Base-by-base conservation (phyloP, 2,888 invertebrate genomes). In the Neoaliturus tenellus region DNA sequence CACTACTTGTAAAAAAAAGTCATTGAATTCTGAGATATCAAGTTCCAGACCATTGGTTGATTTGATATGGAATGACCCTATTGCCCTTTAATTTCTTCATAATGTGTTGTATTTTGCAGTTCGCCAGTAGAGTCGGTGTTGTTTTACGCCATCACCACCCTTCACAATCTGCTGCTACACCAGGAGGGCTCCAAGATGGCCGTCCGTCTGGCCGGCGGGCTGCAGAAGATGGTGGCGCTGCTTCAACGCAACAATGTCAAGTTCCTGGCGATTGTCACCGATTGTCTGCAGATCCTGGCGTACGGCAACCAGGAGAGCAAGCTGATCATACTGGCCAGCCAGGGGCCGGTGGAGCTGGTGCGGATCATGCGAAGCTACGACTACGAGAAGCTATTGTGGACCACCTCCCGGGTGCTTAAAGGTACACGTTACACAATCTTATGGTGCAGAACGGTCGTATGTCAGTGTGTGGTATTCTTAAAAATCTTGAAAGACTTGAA, bases 141-240 rank as follows among this genome's bases (percentile, higher is more conserved):
- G 51, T 99, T 99, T 91, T 99, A 99, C 90, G 99, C 99, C 8
- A 98, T 99, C 86, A 99, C 99, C 0, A 99, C 99, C 25, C 93
- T 99, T 75, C 99, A 99, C 91, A 99, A 99, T 90, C 93, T 99
- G 55, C 92, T 99, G 82, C 92, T 99, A 83, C 99, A 99, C 91
- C 99, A 99, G 91, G 99, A 99, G 90, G 98, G 98, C 35, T 98
- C 98, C 55, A 99, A 99, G 91, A 98, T 98, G 97, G 98, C 98
- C 0, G 98, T 99, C 0, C 95, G 99, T 84, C 92, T 98, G 39
- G 98, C 98, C 82, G 99, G 99, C 41, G 99, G 99, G 31, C 92
- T 99, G n/a, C 99, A 99, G 91, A 99, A 98, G 90, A 98, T 98
- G 98, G 98, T 98, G n/a, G 97, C 97, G 2, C 91, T 98, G n/a